Conservation (phyloP, 2,113 vertebrate species). For the Trogon surrucura region DNA sequence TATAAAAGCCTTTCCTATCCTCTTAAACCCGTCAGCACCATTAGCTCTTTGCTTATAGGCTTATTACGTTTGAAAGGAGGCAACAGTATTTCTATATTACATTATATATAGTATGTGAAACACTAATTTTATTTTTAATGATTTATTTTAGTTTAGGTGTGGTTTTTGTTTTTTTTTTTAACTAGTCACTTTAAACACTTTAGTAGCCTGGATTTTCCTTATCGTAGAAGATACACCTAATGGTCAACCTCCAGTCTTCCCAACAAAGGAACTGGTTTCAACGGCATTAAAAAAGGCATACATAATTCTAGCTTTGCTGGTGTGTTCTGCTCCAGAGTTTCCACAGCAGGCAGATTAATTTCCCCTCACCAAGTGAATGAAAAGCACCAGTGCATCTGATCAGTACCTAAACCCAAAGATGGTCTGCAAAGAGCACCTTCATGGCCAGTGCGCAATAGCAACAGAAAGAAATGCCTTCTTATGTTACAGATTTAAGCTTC, state of each 20-base stretch:
- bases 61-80: slow-evolving; percentile 7
- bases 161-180: neutral
- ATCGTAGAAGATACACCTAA: neutral
- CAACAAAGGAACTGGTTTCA: neutral
- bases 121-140: slow-evolving; percentile 32
- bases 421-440: neutral
- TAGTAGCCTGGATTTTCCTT: neutral
- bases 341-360: neutral
- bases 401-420: neutral
- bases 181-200: neutral
- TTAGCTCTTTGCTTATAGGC: slow-evolving; percentile 33
- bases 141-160: slow-evolving; percentile 5
- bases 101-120: neutral
- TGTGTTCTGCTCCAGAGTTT: neutral
- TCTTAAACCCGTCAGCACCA: slow-evolving; percentile 39
- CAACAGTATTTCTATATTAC: neutral
- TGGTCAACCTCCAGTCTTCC: neutral
- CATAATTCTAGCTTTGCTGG: neutral
- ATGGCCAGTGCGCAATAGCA: neutral
- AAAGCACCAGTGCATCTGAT: neutral
- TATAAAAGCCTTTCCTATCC: neutral
- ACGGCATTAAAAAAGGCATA: neutral
- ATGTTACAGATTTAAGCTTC: neutral
- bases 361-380: neutral
- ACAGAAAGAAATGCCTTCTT: neutral